Conservation (phyloP, 2,888 invertebrate genomes). For the Ypsolopha sequella region DNA sequence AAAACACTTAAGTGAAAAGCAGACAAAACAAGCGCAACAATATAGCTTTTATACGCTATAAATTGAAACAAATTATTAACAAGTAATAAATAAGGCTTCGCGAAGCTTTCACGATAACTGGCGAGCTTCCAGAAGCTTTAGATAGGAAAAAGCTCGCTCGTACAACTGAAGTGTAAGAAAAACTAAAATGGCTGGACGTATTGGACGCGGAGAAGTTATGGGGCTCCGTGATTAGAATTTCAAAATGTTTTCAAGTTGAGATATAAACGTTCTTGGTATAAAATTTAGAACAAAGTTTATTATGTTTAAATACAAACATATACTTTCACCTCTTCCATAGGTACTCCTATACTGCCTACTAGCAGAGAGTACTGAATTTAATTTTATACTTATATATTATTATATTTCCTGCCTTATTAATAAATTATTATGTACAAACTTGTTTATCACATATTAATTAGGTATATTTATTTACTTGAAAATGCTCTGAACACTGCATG, state of each 20-base stretch:
- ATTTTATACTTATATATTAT: no score
- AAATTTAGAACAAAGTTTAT: neutral
- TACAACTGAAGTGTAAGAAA: neutral
- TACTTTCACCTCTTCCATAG: no score
- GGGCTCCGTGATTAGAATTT: neutral
- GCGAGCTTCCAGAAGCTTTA: constrained; percentile 51
- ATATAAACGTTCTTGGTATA: neutral
- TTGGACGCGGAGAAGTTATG: neutral
- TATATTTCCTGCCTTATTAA: no score
- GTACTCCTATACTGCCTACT: no score
- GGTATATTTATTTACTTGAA: no score
- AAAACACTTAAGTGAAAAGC: no score
- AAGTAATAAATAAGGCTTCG: constrained; percentile 52
- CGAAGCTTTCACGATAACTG: constrained; percentile 39
- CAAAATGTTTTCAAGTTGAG: neutral
- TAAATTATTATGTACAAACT: no score
- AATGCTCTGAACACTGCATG: no score
- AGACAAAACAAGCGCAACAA: constrained; percentile 15
- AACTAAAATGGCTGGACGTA: neutral
- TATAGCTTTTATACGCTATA: constrained; percentile 20
- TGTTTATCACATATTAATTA: no score
- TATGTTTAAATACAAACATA: no score
- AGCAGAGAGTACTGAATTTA: no score
- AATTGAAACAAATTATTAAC: constrained; percentile 62
- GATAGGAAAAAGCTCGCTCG: constrained; percentile 33